phyloP scores from a whole-genome alignment of 2,113 vertebrate species.

The Emydocephalus ijimae region DNA sequence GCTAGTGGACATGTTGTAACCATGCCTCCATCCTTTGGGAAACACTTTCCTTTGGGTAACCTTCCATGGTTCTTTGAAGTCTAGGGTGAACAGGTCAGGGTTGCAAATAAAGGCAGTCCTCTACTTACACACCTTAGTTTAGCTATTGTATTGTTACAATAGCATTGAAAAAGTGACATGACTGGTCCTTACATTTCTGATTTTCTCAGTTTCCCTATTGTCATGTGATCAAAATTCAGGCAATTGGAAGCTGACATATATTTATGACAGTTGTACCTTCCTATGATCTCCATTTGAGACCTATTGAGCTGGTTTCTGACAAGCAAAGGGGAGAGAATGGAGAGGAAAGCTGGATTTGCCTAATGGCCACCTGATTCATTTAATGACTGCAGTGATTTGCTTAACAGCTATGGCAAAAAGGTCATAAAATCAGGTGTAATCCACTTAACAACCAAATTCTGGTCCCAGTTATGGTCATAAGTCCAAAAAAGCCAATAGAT shows the following conservation, averaged over 20 bases:
- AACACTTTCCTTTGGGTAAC: neutral
- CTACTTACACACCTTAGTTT: neutral
- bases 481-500: neutral
- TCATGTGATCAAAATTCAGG: neutral
- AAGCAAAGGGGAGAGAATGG: neutral
- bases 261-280: neutral
- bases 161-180: neutral
- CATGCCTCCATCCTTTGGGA: neutral
- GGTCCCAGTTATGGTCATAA: neutral
- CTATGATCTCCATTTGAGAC: neutral
- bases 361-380: neutral
- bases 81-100: neutral
- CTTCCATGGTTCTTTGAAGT: neutral
- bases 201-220: neutral
- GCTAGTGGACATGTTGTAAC: neutral
- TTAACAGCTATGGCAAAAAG: neutral
- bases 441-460: neutral
- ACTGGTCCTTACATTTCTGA: neutral
- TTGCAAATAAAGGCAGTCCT: neutral
- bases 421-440: neutral
- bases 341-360: neutral
- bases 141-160: neutral
- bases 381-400: neutral
- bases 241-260: neutral
- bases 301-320: neutral